These are phyloP conservation scores for Rhaphigaster nebulosa DNA, from an alignment of 2,888 invertebrate genomes.

Conservation along the genomic window DNA sequence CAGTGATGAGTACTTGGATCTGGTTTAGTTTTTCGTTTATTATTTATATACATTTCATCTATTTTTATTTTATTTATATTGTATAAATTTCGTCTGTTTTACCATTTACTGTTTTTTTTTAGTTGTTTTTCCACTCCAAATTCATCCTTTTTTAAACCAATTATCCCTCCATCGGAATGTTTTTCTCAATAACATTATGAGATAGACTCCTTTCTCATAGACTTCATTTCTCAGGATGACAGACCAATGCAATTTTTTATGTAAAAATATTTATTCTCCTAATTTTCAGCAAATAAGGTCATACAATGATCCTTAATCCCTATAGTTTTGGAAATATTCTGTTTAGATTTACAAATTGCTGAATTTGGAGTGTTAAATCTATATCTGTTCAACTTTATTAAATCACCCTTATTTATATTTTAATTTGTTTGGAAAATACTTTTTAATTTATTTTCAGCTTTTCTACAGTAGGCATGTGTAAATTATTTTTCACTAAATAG, in stretches of 20 bases:
- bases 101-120: neutral
- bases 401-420: slow-evolving; percentile 14
- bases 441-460: neutral
- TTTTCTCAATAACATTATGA: neutral
- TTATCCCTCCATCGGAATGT: neutral
- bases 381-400: neutral
- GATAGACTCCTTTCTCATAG: too few species aligned
- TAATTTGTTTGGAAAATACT: neutral
- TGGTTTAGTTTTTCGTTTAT: slow-evolving; percentile 45
- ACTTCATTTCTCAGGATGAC: too few species aligned
- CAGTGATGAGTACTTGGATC: slow-evolving; percentile 44
- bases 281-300: too few species aligned
- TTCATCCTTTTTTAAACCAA: neutral
- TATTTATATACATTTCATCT: neutral
- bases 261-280: neutral
- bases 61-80: neutral
- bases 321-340: neutral
- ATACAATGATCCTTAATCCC: too few species aligned
- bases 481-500: too few species aligned
- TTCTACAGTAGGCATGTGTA: neutral
- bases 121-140: neutral
- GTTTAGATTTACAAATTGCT: neutral
- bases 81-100: neutral
- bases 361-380: neutral
- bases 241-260: neutral